Evolutionary conservation across 2,888 invertebrate species (phyloP), one percentile per base, ranked within the genome.

Genomic region (Portevinia maculata): DNA sequence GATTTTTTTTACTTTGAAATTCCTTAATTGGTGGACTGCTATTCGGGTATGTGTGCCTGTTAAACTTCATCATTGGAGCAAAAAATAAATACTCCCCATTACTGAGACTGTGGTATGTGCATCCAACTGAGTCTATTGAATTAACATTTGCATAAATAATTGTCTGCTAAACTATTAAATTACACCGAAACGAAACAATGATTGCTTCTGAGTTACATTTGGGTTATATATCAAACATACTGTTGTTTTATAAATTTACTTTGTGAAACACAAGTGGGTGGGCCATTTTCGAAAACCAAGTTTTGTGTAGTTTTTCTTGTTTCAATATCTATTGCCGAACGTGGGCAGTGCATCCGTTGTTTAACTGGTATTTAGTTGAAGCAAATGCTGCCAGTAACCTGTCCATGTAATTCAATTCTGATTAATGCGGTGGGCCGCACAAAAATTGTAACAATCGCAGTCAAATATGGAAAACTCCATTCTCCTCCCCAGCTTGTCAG

Each of bases 311-410:
- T 64, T 64, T 64, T 64, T 64, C 64, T 52, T 21, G 67, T 64
- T 81, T 57, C 9, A 9, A 64, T 59, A 65, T 53, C 48, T 57
- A 55, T 62, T 11, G 15, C 19, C 21, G 28, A 41, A 60, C 65
- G 83, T 83, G 83, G 83, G 83, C 5, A 57, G 65, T 73, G 55
- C 83, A 83, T 83, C 83, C 83, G 83, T 73, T 78, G 70, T 60
- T 69, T 69, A 69, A 74, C 79, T 79, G 39, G 69, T 81, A 74
- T 62, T 41, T 57, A 30, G 34, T 44, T 4, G 30, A 41, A 53
- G 13, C 39, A 34, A 21, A 39, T 46, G 32, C 34, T 62, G 50
- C 34, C 46, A 55, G 21, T 59, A 64, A 70, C 75, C 52, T 70
- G 74, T 75, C 64, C 30, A 60, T 44, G 7, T 13, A 41, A 15